Percentiles rank a stretch among this genome's conserved stretches.
Evolutionary conservation across 2,113 vertebrate genomes (phyloP).

Genomic region (Coptodon rendalli): DNA sequence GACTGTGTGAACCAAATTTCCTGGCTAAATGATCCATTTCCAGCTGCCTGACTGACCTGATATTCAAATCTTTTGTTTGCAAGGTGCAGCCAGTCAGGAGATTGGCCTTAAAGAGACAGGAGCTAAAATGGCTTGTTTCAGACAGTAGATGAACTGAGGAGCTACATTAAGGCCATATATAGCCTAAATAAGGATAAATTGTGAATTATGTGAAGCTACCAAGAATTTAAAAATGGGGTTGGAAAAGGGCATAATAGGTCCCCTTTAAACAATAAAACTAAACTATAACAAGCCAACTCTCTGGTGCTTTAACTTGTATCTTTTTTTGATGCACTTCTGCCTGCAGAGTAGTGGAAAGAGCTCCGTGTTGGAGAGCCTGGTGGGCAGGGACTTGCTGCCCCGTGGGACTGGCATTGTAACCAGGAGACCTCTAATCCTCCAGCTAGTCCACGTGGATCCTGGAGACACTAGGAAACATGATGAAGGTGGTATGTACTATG

Average conservation of each 20-base stretch:
- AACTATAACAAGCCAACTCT: neutral
- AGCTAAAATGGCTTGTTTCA: accelerated
- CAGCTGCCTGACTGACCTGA: neutral
- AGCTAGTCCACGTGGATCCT: conserved; percentile 88
- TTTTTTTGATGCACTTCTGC: conserved; percentile 12
- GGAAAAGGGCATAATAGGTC: accelerated
- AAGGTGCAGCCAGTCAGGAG: accelerated
- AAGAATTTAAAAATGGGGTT: neutral
- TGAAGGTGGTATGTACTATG: conserved; percentile 77
- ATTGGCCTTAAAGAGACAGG: neutral
- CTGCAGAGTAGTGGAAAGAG: conserved; percentile 97
- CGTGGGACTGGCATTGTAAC: conserved; percentile 94
- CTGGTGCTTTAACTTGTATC: neutral
- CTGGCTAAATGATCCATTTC: neutral
- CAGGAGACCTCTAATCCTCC: conserved; percentile 92
- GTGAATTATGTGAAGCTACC: neutral
- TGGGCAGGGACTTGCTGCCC: conserved; percentile 92
- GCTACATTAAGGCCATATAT: neutral
- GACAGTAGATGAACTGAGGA: accelerated
- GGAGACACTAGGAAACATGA: conserved; percentile 88
- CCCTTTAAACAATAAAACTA: neutral
- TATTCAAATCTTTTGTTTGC: neutral
- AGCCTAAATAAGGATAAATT: neutral
- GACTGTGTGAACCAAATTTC: accelerated
- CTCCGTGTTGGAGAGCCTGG: conserved; percentile 95